phyloP scores from a whole-genome alignment of 2,888 invertebrate genomes.

The Coleophora flavipennella region DNA sequence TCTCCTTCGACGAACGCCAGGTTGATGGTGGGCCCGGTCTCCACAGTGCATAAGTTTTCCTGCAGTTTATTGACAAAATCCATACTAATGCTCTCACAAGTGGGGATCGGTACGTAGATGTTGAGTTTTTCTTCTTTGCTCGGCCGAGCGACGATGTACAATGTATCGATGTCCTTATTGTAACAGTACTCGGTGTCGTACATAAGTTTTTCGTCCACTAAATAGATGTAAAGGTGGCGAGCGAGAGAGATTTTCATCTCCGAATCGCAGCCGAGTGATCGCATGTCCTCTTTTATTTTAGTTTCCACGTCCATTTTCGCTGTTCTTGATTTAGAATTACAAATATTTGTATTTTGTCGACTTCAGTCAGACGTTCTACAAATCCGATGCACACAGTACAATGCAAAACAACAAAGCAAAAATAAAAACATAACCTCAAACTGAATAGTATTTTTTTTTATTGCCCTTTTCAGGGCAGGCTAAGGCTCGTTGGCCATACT shows the following conservation, averaged over 20 bases:
- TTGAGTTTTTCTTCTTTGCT: slow-evolving; percentile 49
- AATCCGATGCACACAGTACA: no score
- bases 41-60: slow-evolving; percentile 58
- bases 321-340: no score
- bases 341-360: no score
- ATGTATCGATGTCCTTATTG: slow-evolving; percentile 52
- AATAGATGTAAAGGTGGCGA: slow-evolving; percentile 52
- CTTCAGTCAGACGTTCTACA: no score
- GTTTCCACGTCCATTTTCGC: slow-evolving; percentile 52
- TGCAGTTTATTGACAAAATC: slow-evolving; percentile 48
- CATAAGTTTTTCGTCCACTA: slow-evolving; percentile 62
- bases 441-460: no score
- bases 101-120: slow-evolving; percentile 56
- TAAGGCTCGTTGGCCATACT: no score
- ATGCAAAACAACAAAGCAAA: no score
- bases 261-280: slow-evolving; percentile 51
- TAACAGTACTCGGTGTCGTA: slow-evolving; percentile 63
- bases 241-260: slow-evolving; percentile 51
- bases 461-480: no score
- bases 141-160: slow-evolving; percentile 57
- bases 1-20: slow-evolving; percentile 60
- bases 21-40: slow-evolving; percentile 52
- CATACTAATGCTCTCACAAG: slow-evolving; percentile 40
- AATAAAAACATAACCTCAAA: no score
- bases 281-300: slow-evolving; percentile 60